These are phyloP conservation scores for Dendrocincla fuliginosa DNA, from an alignment of 2,797 vertebrate genomes.

Conservation along the genomic window DNA sequence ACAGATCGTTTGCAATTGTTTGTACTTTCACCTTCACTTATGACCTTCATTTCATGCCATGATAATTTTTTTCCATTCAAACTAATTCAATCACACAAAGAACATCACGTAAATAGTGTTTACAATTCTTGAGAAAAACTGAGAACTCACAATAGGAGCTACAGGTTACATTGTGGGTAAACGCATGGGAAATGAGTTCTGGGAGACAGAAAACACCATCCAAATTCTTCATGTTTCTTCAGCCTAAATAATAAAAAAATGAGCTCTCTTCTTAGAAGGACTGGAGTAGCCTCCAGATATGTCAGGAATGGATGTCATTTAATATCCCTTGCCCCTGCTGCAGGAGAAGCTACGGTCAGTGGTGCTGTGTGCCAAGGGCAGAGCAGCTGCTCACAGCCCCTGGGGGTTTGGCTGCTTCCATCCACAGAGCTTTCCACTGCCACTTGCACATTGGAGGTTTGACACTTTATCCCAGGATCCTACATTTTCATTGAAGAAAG, in stretches of 20 bases:
- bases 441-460: neutral
- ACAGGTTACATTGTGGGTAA: neutral
- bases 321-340: neutral
- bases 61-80: neutral
- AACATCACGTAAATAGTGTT: neutral
- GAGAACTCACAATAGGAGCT: neutral
- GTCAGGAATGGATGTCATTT: neutral
- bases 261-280: neutral
- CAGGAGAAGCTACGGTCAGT: neutral
- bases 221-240: neutral
- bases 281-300: neutral
- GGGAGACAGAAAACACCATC: neutral
- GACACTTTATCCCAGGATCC: neutral
- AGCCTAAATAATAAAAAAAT: neutral
- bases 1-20: neutral
- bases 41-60: neutral
- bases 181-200: accelerated
- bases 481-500: neutral
- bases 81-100: neutral
- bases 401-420: accelerated
- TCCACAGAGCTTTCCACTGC: neutral
- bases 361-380: accelerated
- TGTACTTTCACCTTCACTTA: neutral
- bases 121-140: neutral
- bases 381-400: neutral